Percentiles rank a stretch among this genome's conserved stretches.
Conservation (phyloP, 2,113 vertebrate genomes). For the Sturnus vulgaris region DNA sequence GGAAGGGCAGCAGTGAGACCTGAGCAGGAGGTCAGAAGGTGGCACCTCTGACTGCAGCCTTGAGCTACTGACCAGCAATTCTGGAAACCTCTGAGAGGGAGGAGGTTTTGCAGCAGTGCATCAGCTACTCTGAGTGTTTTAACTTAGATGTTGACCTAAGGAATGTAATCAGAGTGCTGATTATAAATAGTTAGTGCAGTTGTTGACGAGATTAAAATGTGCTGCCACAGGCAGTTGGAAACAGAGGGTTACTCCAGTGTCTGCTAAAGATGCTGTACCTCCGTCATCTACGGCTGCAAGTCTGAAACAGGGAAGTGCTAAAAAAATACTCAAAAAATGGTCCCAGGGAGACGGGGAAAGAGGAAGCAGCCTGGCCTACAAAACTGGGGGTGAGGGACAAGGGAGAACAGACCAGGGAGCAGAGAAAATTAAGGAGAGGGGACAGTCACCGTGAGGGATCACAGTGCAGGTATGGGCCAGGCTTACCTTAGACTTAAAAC, state of each 20-base stretch:
- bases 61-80: not conserved
- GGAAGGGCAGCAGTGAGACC: not conserved
- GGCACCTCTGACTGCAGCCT: not conserved
- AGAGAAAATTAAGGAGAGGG: not conserved
- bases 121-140: not conserved
- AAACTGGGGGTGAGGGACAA: not conserved
- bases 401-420: not conserved
- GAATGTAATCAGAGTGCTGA: conserved; percentile 52
- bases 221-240: not conserved
- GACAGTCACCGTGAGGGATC: not conserved
- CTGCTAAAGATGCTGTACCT: not conserved
- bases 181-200: conserved; percentile 55
- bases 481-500: not conserved
- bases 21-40: not conserved
- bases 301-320: conserved; percentile 39
- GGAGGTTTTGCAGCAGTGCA: not conserved
- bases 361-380: conserved; percentile 8
- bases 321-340: not conserved
- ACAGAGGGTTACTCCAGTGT: not conserved
- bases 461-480: not conserved
- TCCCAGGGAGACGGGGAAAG: not conserved
- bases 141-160: conserved; percentile 5
- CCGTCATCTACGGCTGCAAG: not conserved
- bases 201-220: conserved; percentile 26
- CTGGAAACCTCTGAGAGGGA: not conserved